These are phyloP conservation scores for Centroberyx gerrardi DNA, from an alignment of 2,797 vertebrate genomes.

Conservation along the genomic window DNA sequence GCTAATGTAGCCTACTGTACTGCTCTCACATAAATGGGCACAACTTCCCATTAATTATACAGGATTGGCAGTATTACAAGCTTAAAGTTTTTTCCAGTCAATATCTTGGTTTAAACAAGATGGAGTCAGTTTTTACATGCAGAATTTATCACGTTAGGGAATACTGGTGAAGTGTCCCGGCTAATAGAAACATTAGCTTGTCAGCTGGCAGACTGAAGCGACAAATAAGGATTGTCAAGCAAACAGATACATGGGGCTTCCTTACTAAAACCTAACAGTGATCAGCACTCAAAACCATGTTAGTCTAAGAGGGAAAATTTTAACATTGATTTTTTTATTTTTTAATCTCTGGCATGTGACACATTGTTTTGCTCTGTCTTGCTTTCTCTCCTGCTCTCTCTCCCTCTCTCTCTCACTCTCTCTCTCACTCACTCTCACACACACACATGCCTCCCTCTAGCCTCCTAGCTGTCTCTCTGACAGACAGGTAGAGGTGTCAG, in stretches of 20 bases:
- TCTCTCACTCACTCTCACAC: not conserved
- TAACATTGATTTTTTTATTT: not conserved
- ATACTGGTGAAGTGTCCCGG: not conserved
- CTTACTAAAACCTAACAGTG: not conserved
- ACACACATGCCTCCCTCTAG: not conserved
- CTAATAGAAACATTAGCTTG: not conserved
- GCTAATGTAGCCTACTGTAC: not conserved
- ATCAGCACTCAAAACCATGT: not conserved
- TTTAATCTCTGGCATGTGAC: too few species aligned
- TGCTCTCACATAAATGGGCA: too few species aligned
- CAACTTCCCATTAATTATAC: too few species aligned
- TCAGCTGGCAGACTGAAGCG: not conserved
- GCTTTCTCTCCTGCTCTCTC: not conserved
- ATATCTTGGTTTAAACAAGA: too few species aligned
- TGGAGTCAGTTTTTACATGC: not conserved
- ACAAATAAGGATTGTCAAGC: not conserved
- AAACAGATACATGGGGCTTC: not conserved
- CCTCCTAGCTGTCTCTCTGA: slow-evolving; percentile 17
- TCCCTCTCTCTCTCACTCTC: not conserved
- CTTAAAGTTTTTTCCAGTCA: not conserved
- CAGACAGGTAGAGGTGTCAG: slow-evolving; percentile 36
- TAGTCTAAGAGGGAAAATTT: not conserved
- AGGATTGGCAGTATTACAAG: not conserved
- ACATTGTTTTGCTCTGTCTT: too few species aligned
- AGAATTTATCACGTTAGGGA: not conserved